These are phyloP conservation scores for Cetonia aurata DNA, from an alignment of 2,888 invertebrate genomes.

Conservation along the genomic window DNA sequence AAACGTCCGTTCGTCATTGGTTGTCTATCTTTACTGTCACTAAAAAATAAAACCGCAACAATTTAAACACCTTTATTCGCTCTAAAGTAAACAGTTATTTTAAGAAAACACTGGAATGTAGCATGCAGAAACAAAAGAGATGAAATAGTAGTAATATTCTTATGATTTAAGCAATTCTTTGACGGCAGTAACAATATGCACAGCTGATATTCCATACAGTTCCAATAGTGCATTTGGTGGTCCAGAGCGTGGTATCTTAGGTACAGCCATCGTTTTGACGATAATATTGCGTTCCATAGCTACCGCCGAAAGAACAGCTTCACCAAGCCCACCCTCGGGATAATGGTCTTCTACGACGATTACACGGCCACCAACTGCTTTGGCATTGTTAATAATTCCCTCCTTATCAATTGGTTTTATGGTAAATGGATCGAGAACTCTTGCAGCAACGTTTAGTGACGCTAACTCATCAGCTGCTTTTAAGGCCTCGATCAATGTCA, in stretches of 20 bases:
- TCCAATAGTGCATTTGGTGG: conserved; percentile 88
- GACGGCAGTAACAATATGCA: conserved; percentile 81
- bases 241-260: conserved; percentile 91
- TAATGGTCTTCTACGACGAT: conserved; percentile 98
- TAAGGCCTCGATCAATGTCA: conserved; percentile 93
- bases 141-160: background rate
- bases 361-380: conserved; percentile 83
- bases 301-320: conserved; percentile 90
- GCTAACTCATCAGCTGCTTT: conserved; percentile 83
- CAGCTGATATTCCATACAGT: conserved; percentile 89
- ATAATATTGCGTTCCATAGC: conserved; percentile 78
- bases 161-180: conserved; percentile 71
- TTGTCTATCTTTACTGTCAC: no score
- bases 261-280: conserved; percentile 85
- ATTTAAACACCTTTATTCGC: no score
- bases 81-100: no score
- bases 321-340: conserved; percentile 95
- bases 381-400: conserved; percentile 81
- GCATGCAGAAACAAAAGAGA: conserved; percentile 11
- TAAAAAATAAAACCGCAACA: no score
- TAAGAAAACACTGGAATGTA: conserved; percentile 14
- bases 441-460: conserved; percentile 78
- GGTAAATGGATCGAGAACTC: conserved; percentile 96
- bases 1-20: no score
- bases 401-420: conserved; percentile 93